Conservation (phyloP, 2,113 vertebrate genomes). For the Thinocorus orbignyianus region DNA sequence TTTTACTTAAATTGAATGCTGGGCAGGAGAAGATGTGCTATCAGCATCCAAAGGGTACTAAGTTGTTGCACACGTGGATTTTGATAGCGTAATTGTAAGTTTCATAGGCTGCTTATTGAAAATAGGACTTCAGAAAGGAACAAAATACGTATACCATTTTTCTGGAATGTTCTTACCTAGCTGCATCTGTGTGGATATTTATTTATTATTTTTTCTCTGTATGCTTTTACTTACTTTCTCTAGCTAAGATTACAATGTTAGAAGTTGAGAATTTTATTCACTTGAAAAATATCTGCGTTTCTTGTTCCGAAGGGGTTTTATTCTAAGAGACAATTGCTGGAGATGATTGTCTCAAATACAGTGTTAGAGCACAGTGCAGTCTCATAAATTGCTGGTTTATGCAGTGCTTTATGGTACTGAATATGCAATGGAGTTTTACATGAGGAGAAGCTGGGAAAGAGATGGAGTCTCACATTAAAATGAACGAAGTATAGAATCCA, state of each 20-base stretch:
- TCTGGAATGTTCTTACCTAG: background rate
- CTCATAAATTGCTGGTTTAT: background rate
- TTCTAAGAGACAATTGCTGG: background rate
- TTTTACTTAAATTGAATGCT: background rate
- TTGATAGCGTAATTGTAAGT: background rate
- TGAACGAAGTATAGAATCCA: background rate
- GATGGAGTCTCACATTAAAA: background rate
- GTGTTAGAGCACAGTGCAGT: accelerated
- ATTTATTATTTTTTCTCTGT: background rate
- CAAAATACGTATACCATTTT: background rate
- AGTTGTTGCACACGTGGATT: background rate
- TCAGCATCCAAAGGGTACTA: background rate
- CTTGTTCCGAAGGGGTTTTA: background rate
- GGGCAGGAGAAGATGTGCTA: background rate
- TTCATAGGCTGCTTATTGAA: background rate
- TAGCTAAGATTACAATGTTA: background rate
- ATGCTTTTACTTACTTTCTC: background rate
- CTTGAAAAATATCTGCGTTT: background rate
- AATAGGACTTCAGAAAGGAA: background rate
- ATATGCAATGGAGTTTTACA: background rate
- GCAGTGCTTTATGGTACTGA: background rate
- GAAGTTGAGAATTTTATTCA: background rate
- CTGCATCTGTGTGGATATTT: background rate
- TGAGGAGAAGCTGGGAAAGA: background rate
- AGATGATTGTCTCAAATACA: background rate